Conservation (phyloP, 2,888 invertebrate genomes). For the Pachymerium ferrugineum region DNA sequence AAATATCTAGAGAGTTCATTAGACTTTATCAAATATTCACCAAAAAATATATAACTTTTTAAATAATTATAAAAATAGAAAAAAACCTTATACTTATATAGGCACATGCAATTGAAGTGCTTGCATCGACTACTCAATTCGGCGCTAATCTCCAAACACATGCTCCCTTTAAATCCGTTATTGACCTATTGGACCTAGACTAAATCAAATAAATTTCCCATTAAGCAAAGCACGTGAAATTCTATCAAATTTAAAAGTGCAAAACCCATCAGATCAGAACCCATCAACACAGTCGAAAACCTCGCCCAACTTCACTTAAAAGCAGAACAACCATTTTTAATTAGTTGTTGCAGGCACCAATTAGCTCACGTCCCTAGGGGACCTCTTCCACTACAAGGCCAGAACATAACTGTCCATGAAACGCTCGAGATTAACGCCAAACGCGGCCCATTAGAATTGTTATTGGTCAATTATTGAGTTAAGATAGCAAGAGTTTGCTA, state of each 20-base stretch:
- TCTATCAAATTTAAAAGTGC: constrained; percentile 2
- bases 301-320: neutral
- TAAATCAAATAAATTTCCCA: neutral
- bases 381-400: constrained; percentile 9
- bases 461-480: constrained; percentile 13
- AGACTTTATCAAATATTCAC: no score
- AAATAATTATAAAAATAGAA: no score
- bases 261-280: neutral
- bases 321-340: neutral
- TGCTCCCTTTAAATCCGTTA: neutral
- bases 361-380: neutral
- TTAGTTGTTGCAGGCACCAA: constrained; percentile 13
- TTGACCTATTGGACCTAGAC: constrained; percentile 4
- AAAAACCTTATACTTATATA: no score
- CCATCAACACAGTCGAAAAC: neutral
- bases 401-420: constrained; percentile 13
- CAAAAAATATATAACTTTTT: no score
- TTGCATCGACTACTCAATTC: neutral
- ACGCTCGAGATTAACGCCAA: constrained; percentile 13
- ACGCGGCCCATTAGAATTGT: constrained; percentile 8
- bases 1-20: no score
- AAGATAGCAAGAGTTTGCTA: constrained; percentile 9
- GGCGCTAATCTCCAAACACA: neutral
- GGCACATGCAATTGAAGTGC: no score
- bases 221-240: neutral